A percentile compares a stretch with the other conserved stretches of the same genome.
These are phyloP conservation scores for Megalonaias nervosa DNA, from an alignment of 1,140 invertebrate species.

Conservation along the genomic window DNA sequence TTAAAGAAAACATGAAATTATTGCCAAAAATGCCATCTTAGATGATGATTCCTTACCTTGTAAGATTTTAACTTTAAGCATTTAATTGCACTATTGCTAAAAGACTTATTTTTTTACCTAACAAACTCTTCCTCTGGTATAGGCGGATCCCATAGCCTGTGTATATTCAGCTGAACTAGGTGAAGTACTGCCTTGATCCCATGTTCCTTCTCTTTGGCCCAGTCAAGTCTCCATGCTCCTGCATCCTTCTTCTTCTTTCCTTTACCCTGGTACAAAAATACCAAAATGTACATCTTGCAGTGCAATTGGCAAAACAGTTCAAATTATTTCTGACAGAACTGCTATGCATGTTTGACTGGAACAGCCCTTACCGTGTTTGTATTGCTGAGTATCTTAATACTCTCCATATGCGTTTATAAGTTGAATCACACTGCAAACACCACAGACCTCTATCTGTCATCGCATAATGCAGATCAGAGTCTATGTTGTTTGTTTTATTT, in stretches of 20 bases:
- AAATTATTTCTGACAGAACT: neutral
- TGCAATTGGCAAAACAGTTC: neutral
- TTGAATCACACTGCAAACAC: no score
- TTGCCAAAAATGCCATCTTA: no score
- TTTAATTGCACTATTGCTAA: neutral
- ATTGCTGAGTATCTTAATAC: no score
- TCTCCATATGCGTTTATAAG: no score
- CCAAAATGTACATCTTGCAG: neutral
- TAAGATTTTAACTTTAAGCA: neutral
- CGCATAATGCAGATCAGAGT: no score
- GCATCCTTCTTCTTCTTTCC: conserved; percentile 58
- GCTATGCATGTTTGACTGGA: no score
- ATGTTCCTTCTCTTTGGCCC: conserved; percentile 75
- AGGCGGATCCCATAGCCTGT: conserved; percentile 85
- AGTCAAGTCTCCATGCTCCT: conserved; percentile 70
- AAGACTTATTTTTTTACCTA: conserved; percentile 73
- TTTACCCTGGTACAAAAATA: conserved; percentile 50
- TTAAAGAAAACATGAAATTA: no score
- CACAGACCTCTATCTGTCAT: no score
- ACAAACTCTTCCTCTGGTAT: conserved; percentile 88
- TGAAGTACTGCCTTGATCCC: conserved; percentile 79
- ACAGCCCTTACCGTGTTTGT: no score
- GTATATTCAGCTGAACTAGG: conserved; percentile 80
- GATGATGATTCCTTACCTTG: neutral
- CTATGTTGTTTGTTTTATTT: no score